phyloP scores from a whole-genome alignment of 2,888 invertebrate species.

The Nesidiocoris tenuis region DNA sequence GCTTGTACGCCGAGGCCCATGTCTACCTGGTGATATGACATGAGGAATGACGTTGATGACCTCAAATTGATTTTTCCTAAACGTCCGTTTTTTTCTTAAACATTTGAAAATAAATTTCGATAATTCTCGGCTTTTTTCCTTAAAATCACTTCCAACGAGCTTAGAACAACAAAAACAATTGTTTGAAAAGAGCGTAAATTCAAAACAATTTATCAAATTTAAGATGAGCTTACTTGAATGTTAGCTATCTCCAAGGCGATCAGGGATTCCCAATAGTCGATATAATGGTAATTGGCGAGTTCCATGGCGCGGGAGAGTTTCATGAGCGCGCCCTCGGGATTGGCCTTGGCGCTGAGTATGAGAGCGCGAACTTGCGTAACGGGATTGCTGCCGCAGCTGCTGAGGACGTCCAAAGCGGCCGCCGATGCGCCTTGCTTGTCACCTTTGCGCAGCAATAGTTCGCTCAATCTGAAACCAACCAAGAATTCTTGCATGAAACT shows the following conservation, averaged over 20 bases:
- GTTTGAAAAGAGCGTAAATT: no score
- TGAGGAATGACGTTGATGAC: no score
- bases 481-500: background rate
- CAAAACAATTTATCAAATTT: no score
- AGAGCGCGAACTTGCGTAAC: slow-evolving; percentile 66
- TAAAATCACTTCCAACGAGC: no score
- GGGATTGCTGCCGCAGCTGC: slow-evolving; percentile 53
- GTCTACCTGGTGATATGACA: slow-evolving; percentile 67
- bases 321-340: slow-evolving; percentile 57
- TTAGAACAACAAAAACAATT: no score
- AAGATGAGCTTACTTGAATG: slow-evolving; percentile 62
- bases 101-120: background rate
- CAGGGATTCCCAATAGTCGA: slow-evolving; percentile 73
- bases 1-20: slow-evolving; percentile 78
- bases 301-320: slow-evolving; percentile 69
- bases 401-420: slow-evolving; percentile 56
- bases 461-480: slow-evolving; percentile 53
- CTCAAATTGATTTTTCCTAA: no score
- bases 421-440: slow-evolving; percentile 54
- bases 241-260: slow-evolving; percentile 78
- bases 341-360: slow-evolving; percentile 66
- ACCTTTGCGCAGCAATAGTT: slow-evolving; percentile 55
- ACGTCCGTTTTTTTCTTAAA: background rate
- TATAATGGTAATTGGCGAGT: slow-evolving; percentile 70
- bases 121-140: no score